Conservation (phyloP, 2,797 vertebrate genomes). For the Threskiornis aethiopicus region DNA sequence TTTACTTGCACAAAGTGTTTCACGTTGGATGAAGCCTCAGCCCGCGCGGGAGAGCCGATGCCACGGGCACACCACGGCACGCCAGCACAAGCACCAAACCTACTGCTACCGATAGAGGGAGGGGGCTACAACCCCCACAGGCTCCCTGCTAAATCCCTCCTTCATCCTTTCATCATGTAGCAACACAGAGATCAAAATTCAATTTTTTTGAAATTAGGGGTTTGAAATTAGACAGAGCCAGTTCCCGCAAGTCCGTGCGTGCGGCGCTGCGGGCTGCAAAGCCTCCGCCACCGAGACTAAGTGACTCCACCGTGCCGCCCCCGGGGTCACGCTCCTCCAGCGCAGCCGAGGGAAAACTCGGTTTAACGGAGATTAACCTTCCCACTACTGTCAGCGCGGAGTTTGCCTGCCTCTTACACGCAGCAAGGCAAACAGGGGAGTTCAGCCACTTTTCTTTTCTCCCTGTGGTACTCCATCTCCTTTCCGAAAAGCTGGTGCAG, state of each 20-base stretch:
- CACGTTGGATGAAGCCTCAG: background rate
- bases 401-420: background rate
- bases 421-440: background rate
- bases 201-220: background rate
- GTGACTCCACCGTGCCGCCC: fast-evolving
- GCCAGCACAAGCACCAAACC: background rate
- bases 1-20: background rate
- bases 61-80: fast-evolving
- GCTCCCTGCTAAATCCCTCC: background rate
- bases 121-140: background rate
- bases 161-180: background rate
- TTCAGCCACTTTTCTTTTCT: background rate
- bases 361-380: background rate
- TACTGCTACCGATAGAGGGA: fast-evolving
- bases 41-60: fast-evolving
- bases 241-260: fast-evolving
- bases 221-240: background rate
- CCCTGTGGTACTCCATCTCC: background rate
- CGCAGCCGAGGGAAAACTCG: fast-evolving
- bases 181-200: background rate
- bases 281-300: fast-evolving
- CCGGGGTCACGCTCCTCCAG: fast-evolving
- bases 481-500: background rate
- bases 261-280: background rate
- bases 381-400: fast-evolving